Percentiles rank a stretch among this genome's conserved stretches.
These are phyloP conservation scores for Drosophila paulistorum DNA, from an alignment of 1,140 invertebrate genomes.

Conservation along the genomic window DNA sequence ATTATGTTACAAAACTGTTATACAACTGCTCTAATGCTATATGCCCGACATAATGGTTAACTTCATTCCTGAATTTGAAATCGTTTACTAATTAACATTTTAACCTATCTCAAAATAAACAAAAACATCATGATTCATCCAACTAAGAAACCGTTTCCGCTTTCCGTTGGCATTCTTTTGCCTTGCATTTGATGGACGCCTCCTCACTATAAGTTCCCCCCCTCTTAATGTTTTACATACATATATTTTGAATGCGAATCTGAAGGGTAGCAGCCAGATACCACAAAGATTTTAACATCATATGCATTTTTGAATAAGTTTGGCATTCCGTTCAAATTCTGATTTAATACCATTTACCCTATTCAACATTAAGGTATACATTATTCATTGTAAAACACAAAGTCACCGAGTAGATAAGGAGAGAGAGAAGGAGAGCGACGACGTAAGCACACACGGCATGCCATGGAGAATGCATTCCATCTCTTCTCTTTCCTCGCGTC, in stretches of 20 bases:
- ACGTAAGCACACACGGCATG: neutral
- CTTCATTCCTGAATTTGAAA: no score
- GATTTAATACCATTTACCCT: conserved; percentile 12
- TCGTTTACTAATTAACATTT: no score
- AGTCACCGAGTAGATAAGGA: neutral
- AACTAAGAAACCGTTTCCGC: no score
- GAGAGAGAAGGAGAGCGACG: neutral
- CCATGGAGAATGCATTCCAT: neutral
- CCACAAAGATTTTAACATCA: neutral
- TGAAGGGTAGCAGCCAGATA: neutral
- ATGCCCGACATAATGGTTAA: no score
- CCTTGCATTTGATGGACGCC: no score
- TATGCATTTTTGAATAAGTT: neutral
- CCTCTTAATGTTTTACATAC: no score
- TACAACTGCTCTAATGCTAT: no score
- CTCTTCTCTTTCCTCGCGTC: neutral
- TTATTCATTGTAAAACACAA: conserved; percentile 9
- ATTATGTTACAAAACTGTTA: no score
- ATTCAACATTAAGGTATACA: conserved; percentile 2
- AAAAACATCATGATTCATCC: no score
- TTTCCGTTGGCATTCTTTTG: no score
- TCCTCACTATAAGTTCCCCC: no score
- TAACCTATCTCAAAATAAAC: no score
- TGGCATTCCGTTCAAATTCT: neutral
- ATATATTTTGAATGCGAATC: neutral